Evolutionary conservation across 1,140 invertebrate genomes (phyloP), one percentile per base, ranked within the genome.

Genomic region (Macrotrachela quadricornifera): DNA sequence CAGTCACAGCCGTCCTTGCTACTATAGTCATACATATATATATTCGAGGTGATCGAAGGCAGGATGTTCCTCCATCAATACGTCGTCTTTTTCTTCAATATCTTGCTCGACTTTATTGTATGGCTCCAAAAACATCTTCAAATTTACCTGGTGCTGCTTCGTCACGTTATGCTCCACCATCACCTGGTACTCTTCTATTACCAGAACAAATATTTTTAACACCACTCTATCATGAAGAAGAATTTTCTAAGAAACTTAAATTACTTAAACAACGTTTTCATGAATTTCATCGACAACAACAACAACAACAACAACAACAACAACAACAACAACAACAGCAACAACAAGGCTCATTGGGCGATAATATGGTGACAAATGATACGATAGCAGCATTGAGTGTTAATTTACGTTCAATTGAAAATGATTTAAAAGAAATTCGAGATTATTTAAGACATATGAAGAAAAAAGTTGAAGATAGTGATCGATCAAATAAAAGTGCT

Each of bases 21-120:
- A 65, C 64, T 10, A 63, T 70, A 16, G 63, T 71, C 10, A 66
- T 70, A 42, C 66, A 70, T 56, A 60, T 71, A 16, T 68, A 69
- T 57, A 64, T 69, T 59, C 57, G 66, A n/a, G 65, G 64, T 42
- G 52, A 54, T 49, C 37, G 46, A 44, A 38, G 43, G 46, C 18
- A 53, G 41, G 51, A 43, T 44, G 9, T 38, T 40, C 37, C 18
- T 53, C 12, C 21, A 46, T 14, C 46, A 46, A 46, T 46, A 46
- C 21, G 51, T 53, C 46, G 48, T 39, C 42, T 54, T 16, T 53
- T 53, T 53, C 44, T 53, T 13, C 43, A 53, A 37, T 53, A 44
- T 43, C 30, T 53, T 14, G 43, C 51, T 13, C 46, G 36, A 39
- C n/a, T 53, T 16, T 53, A 53, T 36, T 53, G 51, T 46, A 53